phyloP scores from a whole-genome alignment of 1,140 invertebrate species.

The Ostrea denselamellosa region DNA sequence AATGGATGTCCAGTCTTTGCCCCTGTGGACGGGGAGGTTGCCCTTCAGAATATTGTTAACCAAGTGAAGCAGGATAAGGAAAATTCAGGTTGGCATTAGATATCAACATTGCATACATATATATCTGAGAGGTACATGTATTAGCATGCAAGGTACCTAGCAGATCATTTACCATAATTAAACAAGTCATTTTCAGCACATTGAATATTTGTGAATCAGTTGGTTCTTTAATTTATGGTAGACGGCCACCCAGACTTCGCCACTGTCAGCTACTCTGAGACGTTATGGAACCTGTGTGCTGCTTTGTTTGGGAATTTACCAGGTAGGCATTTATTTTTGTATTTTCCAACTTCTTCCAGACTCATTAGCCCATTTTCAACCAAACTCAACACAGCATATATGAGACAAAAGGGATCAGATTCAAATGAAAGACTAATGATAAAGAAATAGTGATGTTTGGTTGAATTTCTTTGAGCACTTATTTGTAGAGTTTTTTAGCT shows the following conservation, averaged over 20 bases:
- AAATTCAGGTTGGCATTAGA: slow-evolving; percentile 62
- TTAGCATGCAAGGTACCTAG: no score
- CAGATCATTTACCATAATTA: no score
- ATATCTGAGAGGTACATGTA: neutral
- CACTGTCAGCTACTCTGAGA: slow-evolving; percentile 69
- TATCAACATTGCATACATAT: neutral
- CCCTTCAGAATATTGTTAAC: slow-evolving; percentile 75
- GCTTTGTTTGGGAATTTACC: slow-evolving; percentile 88
- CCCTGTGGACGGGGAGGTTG: slow-evolving; percentile 72
- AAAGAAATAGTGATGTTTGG: no score
- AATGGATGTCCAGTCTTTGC: slow-evolving; percentile 73
- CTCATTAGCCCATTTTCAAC: no score
- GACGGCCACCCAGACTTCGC: slow-evolving; percentile 68
- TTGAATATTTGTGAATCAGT: no score
- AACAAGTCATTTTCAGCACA: no score
- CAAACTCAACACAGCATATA: no score
- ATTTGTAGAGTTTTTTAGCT: no score
- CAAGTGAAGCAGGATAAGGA: slow-evolving; percentile 61
- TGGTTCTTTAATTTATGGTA: slow-evolving; percentile 51
- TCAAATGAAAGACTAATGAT: no score
- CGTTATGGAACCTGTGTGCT: slow-evolving; percentile 89
- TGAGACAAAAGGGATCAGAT: no score
- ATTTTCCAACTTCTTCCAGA: neutral
- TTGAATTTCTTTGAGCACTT: no score
- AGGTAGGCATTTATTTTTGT: slow-evolving; percentile 22